Conservation (phyloP, 2,888 invertebrate species). For the Desoria tigrina region DNA sequence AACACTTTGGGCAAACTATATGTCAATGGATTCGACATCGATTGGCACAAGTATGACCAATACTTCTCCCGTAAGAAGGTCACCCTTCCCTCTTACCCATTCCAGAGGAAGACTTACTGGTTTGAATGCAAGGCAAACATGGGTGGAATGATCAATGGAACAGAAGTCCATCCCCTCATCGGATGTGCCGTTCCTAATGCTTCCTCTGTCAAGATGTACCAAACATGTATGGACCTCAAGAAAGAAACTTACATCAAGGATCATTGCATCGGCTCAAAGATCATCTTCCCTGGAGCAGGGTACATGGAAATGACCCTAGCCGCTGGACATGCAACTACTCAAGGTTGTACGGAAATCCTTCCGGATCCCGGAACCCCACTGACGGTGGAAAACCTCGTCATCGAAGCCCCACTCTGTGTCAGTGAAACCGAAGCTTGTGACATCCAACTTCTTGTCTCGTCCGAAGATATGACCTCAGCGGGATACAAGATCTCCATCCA, state of each 20-base stretch:
- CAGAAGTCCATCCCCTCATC: slow-evolving; percentile 10
- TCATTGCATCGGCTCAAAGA: slow-evolving; percentile 32
- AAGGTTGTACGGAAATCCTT: slow-evolving; percentile 14
- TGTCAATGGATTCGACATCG: slow-evolving; percentile 29
- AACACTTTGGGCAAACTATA: slow-evolving; percentile 30
- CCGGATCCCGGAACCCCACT: slow-evolving; percentile 27
- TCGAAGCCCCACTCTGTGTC: slow-evolving; percentile 30
- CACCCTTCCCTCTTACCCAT: slow-evolving; percentile 36
- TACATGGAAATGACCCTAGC: slow-evolving; percentile 38
- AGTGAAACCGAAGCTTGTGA: slow-evolving; percentile 22
- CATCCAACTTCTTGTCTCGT: slow-evolving; percentile 13
- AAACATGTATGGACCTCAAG: slow-evolving; percentile 20
- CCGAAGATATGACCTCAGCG: slow-evolving; percentile 17
- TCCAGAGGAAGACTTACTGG: slow-evolving; percentile 36
- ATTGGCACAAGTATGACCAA: slow-evolving; percentile 32
- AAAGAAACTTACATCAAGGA: slow-evolving; percentile 33
- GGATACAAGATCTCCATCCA: slow-evolving; percentile 10
- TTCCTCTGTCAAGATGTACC: slow-evolving; percentile 28
- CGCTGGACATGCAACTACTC: slow-evolving; percentile 32
- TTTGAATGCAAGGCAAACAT: slow-evolving; percentile 16
- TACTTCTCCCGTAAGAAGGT: slow-evolving; percentile 25
- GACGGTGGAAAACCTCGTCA: slow-evolving; percentile 34
- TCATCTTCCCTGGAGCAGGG: slow-evolving; percentile 41
- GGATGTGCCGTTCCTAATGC: slow-evolving; percentile 31
- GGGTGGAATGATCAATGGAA: slow-evolving; percentile 13